Base-by-base conservation (phyloP, 1,140 invertebrate species). In the Ostrea edulis region DNA sequence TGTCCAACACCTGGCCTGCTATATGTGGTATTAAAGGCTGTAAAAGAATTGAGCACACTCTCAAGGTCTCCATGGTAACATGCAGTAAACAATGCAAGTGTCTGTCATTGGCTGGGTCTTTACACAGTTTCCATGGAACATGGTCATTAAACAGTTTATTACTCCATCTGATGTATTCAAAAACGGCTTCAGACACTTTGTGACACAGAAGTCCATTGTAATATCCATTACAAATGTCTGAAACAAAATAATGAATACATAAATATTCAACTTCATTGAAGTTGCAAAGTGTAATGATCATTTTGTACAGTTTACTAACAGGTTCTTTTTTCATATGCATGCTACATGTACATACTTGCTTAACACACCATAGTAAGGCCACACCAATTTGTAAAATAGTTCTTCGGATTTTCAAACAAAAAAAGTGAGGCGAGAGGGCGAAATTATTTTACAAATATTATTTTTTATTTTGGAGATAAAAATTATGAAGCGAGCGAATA, bases 61-160 rank as follows among this genome's bases (percentile, higher is more conserved):
- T 96, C 29, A 98, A 94, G 29, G 93, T 97, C 95, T 99, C 98
- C 93, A 99, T 95, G 71, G 97, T 96, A 20, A 99, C 93, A 92
- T 97, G 97, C 86, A 99, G 95, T 22, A 98, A 96, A 25, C 96
- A 96, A 89, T 97, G 95, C 12, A 99, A 94, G 91, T 97, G 89
- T 17, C 93, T 89, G 94, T 83, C 95, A 92, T 92, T 89, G 12
- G 20, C 89, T 51, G 0, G 86, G 81, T 90, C 68, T 68, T 97
- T 97, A n/a, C 95, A 96, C 81, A 99, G 95, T 90, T 97, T 96
- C 99, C 99, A 99, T 0, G 98, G 98, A 94, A 97, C 97, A 86
- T 97, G 96, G 8, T 96, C 95, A 91, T 99, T 97, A 89, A 99
- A 96, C 96, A 99, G 98, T 88, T 96, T 95, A 96, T 99, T 99